These are phyloP conservation scores for Colius striatus DNA, from an alignment of 2,113 vertebrate genomes.

Conservation along the genomic window DNA sequence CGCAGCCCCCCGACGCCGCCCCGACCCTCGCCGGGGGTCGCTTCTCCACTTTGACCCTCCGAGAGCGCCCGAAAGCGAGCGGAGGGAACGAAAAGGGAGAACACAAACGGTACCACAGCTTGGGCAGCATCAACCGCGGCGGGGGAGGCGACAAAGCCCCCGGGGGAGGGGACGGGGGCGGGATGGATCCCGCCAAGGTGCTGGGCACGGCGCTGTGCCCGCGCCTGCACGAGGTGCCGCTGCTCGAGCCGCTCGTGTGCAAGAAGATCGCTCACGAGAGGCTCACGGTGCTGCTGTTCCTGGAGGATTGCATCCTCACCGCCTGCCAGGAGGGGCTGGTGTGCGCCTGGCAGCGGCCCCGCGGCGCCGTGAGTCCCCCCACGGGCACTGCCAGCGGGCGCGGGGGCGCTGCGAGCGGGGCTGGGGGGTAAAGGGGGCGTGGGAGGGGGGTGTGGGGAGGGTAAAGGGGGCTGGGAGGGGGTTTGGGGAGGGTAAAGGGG, in stretches of 20 bases:
- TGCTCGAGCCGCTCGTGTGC: conserved; percentile 92
- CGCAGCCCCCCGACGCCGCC: conserved; percentile 78
- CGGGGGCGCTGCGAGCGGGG: no score
- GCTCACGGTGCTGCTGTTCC: conserved; percentile 90
- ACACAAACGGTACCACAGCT: conserved; percentile 90
- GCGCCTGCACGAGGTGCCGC: conserved; percentile 89
- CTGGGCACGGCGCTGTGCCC: conserved; percentile 90
- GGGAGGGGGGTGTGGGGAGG: no score
- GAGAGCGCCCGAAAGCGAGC: conserved; percentile 65
- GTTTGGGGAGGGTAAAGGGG: no score
- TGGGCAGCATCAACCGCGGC: conserved; percentile 89
- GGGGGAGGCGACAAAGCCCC: conserved; percentile 76
- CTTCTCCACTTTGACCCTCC: conserved; percentile 86
- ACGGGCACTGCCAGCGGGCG: no score
- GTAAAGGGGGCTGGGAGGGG: no score
- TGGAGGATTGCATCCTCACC: conserved; percentile 94
- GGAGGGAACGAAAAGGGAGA: conserved; percentile 75
- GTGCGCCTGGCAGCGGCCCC: conserved; percentile 91
- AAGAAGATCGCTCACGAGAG: conserved; percentile 93
- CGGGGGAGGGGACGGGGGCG: background rate
- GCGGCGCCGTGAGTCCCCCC: conserved; percentile 85
- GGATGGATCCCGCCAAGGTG: conserved; percentile 85
- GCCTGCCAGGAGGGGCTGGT: conserved; percentile 93
- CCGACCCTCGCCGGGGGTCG: conserved; percentile 80
- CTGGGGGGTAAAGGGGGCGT: no score